These are phyloP conservation scores for Gnathonemus longibarbis DNA, from an alignment of 2,113 vertebrate genomes.

Conservation along the genomic window DNA sequence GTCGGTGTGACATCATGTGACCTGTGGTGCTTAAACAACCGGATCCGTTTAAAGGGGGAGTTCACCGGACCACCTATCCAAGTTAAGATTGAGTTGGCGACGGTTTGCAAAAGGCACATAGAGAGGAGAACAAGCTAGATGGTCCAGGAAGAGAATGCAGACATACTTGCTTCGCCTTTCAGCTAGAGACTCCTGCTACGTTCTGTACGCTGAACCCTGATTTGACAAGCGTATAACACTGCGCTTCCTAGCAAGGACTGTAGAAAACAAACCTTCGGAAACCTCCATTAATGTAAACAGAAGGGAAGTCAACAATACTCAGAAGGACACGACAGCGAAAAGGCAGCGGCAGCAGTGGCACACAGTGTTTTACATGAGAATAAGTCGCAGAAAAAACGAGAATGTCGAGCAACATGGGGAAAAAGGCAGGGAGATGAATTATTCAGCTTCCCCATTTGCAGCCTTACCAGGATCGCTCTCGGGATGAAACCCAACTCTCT, in stretches of 20 bases:
- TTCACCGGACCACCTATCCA: not conserved
- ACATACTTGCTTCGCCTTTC: not conserved
- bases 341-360: not conserved
- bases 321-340: not conserved
- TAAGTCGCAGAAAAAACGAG: not conserved
- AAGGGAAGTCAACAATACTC: not conserved
- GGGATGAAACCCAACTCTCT: conserved; percentile 4
- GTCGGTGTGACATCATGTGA: not conserved
- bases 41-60: not conserved
- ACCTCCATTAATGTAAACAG: not conserved
- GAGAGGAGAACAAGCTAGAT: not conserved
- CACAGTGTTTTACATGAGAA: not conserved
- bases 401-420: not conserved
- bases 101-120: not conserved
- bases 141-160: not conserved
- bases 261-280: not conserved
- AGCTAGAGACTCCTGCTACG: not conserved
- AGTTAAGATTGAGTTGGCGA: not conserved
- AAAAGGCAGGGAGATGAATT: not conserved
- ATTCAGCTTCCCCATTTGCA: not conserved
- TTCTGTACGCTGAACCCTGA: not conserved
- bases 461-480: not conserved
- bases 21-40: not conserved
- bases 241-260: not conserved
- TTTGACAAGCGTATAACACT: not conserved